phyloP scores from a whole-genome alignment of 1,140 invertebrate species.

The Trigoniulus corallinus region DNA sequence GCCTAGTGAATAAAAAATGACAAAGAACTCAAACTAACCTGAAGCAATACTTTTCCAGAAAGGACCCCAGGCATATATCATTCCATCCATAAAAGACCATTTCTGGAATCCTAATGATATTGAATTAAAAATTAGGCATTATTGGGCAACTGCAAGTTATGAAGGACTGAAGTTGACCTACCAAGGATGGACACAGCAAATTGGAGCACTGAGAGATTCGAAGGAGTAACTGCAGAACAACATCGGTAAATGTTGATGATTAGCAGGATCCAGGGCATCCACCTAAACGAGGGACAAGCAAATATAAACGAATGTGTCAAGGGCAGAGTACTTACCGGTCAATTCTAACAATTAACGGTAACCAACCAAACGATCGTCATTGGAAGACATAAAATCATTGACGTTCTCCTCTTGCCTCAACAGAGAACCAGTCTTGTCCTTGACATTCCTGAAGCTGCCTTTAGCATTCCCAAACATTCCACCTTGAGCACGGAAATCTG shows the following conservation, averaged over 20 bases:
- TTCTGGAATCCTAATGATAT: constrained; percentile 48
- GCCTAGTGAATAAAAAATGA: too few species aligned
- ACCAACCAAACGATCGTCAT: too few species aligned
- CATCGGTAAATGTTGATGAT: constrained; percentile 75
- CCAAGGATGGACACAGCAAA: constrained; percentile 79
- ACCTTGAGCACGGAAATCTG: constrained; percentile 71
- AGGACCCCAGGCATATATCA: constrained; percentile 86
- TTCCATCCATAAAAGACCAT: constrained; percentile 92
- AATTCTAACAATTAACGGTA: too few species aligned
- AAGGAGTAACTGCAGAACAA: constrained; percentile 83
- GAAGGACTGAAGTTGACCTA: constrained; percentile 23
- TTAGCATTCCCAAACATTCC: too few species aligned
- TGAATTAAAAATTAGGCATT: constrained; percentile 4
- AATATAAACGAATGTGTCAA: too few species aligned
- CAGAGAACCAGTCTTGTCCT: too few species aligned
- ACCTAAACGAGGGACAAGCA: constrained; percentile 16
- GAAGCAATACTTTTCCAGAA: constrained; percentile 85
- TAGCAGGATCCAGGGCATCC: constrained; percentile 68
- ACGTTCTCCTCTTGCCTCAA: too few species aligned
- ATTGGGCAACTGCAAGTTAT: neutral
- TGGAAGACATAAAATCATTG: too few species aligned
- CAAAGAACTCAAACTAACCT: constrained; percentile 29
- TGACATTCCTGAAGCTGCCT: too few species aligned
- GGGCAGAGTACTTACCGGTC: too few species aligned
- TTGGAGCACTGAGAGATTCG: constrained; percentile 57